phyloP scores from a whole-genome alignment of 2,888 invertebrate species.

The Apoderus coryli region DNA sequence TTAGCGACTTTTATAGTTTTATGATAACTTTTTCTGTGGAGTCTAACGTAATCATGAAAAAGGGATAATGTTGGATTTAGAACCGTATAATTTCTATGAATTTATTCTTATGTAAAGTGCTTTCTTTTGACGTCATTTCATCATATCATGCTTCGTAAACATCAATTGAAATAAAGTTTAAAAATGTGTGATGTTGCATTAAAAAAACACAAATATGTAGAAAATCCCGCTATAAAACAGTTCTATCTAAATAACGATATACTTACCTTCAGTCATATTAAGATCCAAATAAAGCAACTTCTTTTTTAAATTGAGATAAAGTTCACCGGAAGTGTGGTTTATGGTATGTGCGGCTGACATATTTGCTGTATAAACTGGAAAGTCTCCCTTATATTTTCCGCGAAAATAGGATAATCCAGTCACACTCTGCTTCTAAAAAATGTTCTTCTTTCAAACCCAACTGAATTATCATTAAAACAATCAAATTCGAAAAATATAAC shows the following conservation, averaged over 20 bases:
- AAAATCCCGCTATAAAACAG: neutral
- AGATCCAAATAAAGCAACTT: slow-evolving; percentile 50
- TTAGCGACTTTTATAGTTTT: too few species aligned
- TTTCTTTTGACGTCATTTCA: too few species aligned
- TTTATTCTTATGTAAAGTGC: too few species aligned
- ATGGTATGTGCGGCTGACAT: slow-evolving; percentile 41
- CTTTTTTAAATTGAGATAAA: slow-evolving; percentile 41
- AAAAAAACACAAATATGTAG: neutral
- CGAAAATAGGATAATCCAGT: slow-evolving; percentile 38
- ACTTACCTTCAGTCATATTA: slow-evolving; percentile 48
- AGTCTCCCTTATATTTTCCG: slow-evolving; percentile 34
- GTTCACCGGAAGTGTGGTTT: slow-evolving; percentile 43
- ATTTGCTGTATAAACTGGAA: slow-evolving; percentile 42
- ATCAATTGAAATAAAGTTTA: neutral
- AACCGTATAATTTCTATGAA: too few species aligned
- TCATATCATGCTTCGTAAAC: too few species aligned
- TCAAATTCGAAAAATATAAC: too few species aligned
- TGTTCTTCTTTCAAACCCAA: too few species aligned
- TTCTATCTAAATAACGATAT: slow-evolving; percentile 9
- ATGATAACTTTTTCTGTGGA: too few species aligned
- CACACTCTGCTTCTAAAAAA: slow-evolving; percentile 9
- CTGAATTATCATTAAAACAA: too few species aligned
- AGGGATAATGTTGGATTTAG: too few species aligned
- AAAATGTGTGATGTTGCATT: neutral
- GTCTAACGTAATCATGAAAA: too few species aligned